These are phyloP conservation scores for Platygyra sinensis DNA, from an alignment of 64 coral and sea anemone genomes.

Conservation along the genomic window DNA sequence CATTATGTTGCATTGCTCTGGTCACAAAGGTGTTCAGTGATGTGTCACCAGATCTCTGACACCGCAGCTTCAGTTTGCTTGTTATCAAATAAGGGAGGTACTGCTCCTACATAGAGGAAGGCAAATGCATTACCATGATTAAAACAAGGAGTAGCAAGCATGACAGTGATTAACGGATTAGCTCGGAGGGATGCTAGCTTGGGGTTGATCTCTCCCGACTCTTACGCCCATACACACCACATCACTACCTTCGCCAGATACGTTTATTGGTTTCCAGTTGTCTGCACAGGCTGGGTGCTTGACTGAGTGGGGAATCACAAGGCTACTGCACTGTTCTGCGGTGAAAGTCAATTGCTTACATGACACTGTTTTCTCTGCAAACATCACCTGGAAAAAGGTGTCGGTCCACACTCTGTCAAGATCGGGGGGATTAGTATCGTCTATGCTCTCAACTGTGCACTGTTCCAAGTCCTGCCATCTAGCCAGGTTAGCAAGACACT, in stretches of 20 bases:
- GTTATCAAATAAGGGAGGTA: conserved; percentile 89
- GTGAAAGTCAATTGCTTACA: too few relatives aligned
- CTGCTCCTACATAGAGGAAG: conserved; percentile 65
- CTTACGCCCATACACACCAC: too few relatives aligned
- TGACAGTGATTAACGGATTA: too few relatives aligned
- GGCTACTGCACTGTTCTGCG: too few relatives aligned
- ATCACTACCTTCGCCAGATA: too few relatives aligned
- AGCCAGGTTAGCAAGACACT: conserved; percentile 85
- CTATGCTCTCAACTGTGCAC: conserved; percentile 63
- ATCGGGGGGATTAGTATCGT: conserved; percentile 76
- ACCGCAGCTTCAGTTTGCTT: conserved; percentile 79
- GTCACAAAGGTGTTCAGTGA: conserved; percentile 65
- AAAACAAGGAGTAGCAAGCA: neutral
- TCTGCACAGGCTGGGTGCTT: too few relatives aligned
- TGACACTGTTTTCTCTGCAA: too few relatives aligned
- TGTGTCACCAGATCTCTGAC: conserved; percentile 41
- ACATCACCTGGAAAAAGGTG: conserved; percentile 78
- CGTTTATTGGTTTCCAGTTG: too few relatives aligned
- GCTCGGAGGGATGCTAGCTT: too few relatives aligned
- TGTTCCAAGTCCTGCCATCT: conserved; percentile 85
- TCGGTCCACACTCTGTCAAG: conserved; percentile 93
- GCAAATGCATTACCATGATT: neutral
- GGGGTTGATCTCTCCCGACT: too few relatives aligned
- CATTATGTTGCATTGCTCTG: conserved; percentile 47
- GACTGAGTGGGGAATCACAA: neutral